phyloP scores from a whole-genome alignment of 2,113 vertebrate genomes.

The Nerophis ophidion region DNA sequence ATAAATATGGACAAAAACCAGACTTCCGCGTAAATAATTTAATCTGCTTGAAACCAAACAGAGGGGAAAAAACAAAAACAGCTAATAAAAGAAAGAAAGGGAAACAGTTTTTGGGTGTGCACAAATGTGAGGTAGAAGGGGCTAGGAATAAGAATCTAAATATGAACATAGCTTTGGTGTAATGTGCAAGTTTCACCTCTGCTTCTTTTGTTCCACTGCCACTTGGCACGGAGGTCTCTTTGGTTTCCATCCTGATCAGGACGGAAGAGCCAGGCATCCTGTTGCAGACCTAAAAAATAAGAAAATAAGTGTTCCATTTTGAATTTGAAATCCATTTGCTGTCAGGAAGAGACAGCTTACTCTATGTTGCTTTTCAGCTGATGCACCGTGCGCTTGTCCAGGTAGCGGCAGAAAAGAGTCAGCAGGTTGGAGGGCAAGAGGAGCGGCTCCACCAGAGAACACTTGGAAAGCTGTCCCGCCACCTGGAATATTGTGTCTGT shows the following conservation, averaged over 20 bases:
- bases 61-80: constrained; percentile 36
- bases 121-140: constrained; percentile 44
- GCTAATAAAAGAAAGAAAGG: constrained; percentile 33
- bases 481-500: constrained; percentile 84
- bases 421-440: constrained; percentile 87
- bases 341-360: constrained; percentile 60
- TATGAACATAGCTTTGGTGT: not conserved
- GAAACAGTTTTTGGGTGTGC: constrained; percentile 48
- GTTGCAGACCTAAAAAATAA: constrained; percentile 58
- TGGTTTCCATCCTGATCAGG: constrained; percentile 32
- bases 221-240: constrained; percentile 16
- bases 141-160: constrained; percentile 19
- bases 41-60: constrained; percentile 32
- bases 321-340: not conserved
- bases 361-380: constrained; percentile 86
- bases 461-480: constrained; percentile 81
- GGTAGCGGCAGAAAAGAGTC: constrained; percentile 87
- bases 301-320: constrained; percentile 7
- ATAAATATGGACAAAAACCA: not conserved
- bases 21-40: constrained; percentile 1
- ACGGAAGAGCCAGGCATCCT: constrained; percentile 65
- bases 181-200: not conserved
- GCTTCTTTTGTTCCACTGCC: constrained; percentile 20
- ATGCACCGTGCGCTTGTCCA: constrained; percentile 85
- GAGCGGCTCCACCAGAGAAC: constrained; percentile 83